Evolutionary conservation across 2,888 invertebrate species (phyloP), one percentile per base, ranked within the genome.

Genomic region (Papilio gigon): DNA sequence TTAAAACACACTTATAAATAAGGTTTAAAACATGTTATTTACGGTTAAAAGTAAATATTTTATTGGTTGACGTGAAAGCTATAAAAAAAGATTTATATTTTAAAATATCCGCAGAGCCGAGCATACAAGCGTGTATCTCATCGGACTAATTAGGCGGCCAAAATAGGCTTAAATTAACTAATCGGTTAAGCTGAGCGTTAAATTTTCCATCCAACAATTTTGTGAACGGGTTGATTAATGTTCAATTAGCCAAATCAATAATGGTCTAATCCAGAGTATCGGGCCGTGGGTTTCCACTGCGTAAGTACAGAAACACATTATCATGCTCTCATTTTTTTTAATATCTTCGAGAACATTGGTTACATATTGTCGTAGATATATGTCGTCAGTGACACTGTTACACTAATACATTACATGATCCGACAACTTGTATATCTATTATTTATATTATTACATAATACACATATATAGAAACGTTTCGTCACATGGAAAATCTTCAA

Each of bases 141-240:
- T 35, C 33, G 47, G 59, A 35, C 63, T 58, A 68, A 70, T 61
- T 33, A 60, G 40, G 61, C 65, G 63, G 33, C 37, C 35, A 50
- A 61, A 70, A 66, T 59, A 25, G 47, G 62, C 47, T 63, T 59
- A 64, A 64, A 64, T 64, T 59, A 68, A 64, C 68, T 59, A 64
- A 64, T 59, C 59, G 59, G 47, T 25, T 63, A 47, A 64, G n/a
- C 59, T 60, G 60, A 37, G 40, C 59, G 44, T 37, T 66, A 53
- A 64, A 70, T 62, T 61, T 68, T 62, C 53, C 50, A 9, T 37
- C 58, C 20, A 59, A 37, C 63, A 37, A 59, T 64, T 59, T 59
- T 64, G 42, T 56, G 6, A 40, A 27, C 9, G 22, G 11, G 27
- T 17, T 11, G 64, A 17, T 59, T 42, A 35, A 68, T 68, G 33